Evolutionary conservation across 2,113 vertebrate species (phyloP), one percentile per base, ranked within the genome.

Genomic region (Proteles cristata): DNA sequence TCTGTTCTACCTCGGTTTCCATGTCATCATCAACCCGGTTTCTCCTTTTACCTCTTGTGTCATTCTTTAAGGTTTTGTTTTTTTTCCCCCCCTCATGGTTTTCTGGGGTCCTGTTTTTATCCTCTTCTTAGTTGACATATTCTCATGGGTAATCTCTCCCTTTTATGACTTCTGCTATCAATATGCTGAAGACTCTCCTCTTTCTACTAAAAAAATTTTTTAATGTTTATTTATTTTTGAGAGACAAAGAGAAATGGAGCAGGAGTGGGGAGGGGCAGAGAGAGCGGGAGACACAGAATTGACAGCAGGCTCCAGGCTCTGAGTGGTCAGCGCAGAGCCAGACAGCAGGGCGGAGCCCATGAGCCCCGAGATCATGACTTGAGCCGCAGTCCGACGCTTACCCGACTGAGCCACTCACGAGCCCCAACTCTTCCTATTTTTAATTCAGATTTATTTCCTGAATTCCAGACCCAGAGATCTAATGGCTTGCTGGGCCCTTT

Each of bases 161-260:
- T 91, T 90, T 94, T 50, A 65, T 71, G 58, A 77, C 31, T 77
- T 96, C 50, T 66, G 83, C 79, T 90, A 48, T 68, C 21, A 89
- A 48, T 63, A 96, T 66, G 25, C 31, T 66, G 12, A 88, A 86
- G 45, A 76, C 1, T n/a, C 80, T 26, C 33, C 43, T 58, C 53
- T 89, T 92, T 76, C 61, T 77, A 71, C 71, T 90, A 25, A 61
- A 61, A 55, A 55, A 61, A 23, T 25, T 61, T 61, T 61, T 61
- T 9, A 61, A 23, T 17, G 58, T 61, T 58, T 58, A 19, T 58
- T 61, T 61, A 61, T 61, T 23, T 61, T 61, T 61, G 58, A 61
- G 58, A 61, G 58, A 61, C 21, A 9, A 21, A 61, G 21, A 61
- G 58, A 61, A 21, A 61, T 0, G 9, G 58, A 25, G 58, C 21